Base-by-base conservation (phyloP, 2,797 vertebrate species). In the Thripadectes ignobilis region DNA sequence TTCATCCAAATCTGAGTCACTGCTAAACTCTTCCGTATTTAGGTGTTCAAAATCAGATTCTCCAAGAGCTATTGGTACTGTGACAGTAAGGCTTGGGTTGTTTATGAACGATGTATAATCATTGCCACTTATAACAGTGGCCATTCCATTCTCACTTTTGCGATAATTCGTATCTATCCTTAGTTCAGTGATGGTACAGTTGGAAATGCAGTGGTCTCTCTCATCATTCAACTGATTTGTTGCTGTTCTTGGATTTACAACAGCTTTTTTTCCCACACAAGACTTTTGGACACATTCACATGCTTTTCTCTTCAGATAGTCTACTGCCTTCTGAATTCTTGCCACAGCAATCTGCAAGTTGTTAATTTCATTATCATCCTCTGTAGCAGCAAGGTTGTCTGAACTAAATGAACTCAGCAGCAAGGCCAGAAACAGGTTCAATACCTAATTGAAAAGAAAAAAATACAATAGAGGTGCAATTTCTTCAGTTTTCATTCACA, bases 341-440 rank as follows among this genome's bases (percentile, higher is more conserved):
- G 92, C 95, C 24, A 99, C 95, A 29, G 99, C 99, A 32, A 98
- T 97, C 96, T 99, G 98, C 61, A 99, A 95, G 85, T 99, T 99
- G 97, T 99, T 99, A 84, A 97, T 98, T 45, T 99, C 99, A 0
- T 95, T 97, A 77, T 99, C 99, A 9, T 99, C 98, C 0, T 99
- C 99, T 8, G 96, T 97, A 39, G 98, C 97, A 63, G 98, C 95
- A 89, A 99, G 98, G 93, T 99, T 99, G 97, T 99, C 99, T 17
- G 99, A 99, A 94, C 99, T 99, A 97, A 99, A 99, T 23, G 99
- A 99, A 93, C 99, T 99, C 96, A 99, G 96, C 89, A 99, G 97
- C 94, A 99, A 98, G 83, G 99, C 99, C 97, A 99, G 98, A 98
- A 99, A 99, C 80, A 99, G 98, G 95, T 99, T 99, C 97, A 99